A percentile compares a stretch with the other conserved stretches of the same genome.
These are phyloP conservation scores for Solen grandis DNA, from an alignment of 1,140 invertebrate species.

Conservation along the genomic window DNA sequence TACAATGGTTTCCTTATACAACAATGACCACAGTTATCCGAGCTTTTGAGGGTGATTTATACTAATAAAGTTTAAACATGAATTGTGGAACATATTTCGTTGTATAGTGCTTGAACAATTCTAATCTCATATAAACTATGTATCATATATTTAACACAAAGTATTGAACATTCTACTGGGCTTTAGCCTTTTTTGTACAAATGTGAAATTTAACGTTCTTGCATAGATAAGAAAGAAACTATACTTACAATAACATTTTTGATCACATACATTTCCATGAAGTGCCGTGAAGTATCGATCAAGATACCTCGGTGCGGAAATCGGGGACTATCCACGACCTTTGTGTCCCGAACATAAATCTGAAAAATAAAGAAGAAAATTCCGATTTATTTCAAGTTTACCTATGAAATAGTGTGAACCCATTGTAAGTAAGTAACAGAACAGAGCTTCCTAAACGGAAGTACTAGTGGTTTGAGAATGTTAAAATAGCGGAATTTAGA, in stretches of 20 bases:
- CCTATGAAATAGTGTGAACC: too few species aligned
- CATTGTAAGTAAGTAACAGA: too few species aligned
- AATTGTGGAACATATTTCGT: too few species aligned
- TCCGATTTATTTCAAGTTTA: too few species aligned
- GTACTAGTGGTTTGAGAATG: too few species aligned
- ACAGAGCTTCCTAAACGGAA: too few species aligned
- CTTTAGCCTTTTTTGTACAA: neutral
- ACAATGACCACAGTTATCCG: too few species aligned
- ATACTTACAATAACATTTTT: constrained; percentile 53
- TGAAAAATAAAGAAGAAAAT: constrained; percentile 35
- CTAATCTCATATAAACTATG: neutral
- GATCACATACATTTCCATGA: constrained; percentile 65
- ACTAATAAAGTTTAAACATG: too few species aligned
- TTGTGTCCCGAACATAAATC: constrained; percentile 62
- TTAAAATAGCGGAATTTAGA: too few species aligned
- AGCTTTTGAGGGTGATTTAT: too few species aligned
- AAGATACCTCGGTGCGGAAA: constrained; percentile 81
- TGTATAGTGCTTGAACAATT: neutral
- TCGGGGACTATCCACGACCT: constrained; percentile 68
- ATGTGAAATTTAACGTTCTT: neutral
- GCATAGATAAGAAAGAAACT: neutral
- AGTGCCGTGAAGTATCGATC: constrained; percentile 82
- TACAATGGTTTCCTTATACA: too few species aligned
- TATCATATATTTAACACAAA: neutral
- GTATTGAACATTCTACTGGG: neutral